phyloP scores from a whole-genome alignment of 2,113 vertebrate species.

The Porphyrio hochstetteri region DNA sequence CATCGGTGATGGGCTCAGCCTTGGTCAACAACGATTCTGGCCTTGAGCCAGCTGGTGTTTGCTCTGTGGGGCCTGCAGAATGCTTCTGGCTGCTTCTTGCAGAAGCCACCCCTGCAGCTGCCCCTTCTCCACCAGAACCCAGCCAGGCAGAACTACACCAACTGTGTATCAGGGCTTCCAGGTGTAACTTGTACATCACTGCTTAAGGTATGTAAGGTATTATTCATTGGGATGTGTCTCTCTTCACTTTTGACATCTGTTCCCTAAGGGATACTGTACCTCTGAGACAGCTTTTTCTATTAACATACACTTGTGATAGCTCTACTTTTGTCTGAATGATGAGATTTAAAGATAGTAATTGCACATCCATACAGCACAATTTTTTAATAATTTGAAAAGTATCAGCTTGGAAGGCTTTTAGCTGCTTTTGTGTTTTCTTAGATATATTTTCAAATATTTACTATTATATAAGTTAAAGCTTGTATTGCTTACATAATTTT shows the following conservation, averaged over 20 bases:
- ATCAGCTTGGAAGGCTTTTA: rapidly evolving
- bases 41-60: no score
- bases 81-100: no score
- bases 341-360: not conserved
- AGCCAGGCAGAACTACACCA: no score
- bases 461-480: not conserved
- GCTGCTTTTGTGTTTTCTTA: not conserved
- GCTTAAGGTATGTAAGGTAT: not conserved
- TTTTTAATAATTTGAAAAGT: not conserved
- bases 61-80: no score
- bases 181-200: not conserved
- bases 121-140: no score
- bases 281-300: not conserved
- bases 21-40: no score
- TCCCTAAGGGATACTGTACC: not conserved
- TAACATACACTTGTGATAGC: not conserved
- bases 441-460: not conserved
- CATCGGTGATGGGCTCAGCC: no score
- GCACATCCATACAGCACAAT: no score
- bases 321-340: not conserved
- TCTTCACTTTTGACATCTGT: not conserved
- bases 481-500: not conserved
- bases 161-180: not conserved
- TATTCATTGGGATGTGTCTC: not conserved
- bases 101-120: no score